A percentile compares a stretch with the other conserved stretches of the same genome.
Conservation (phyloP, 2,797 vertebrate species). For the Pangasius sanitwongsei region DNA sequence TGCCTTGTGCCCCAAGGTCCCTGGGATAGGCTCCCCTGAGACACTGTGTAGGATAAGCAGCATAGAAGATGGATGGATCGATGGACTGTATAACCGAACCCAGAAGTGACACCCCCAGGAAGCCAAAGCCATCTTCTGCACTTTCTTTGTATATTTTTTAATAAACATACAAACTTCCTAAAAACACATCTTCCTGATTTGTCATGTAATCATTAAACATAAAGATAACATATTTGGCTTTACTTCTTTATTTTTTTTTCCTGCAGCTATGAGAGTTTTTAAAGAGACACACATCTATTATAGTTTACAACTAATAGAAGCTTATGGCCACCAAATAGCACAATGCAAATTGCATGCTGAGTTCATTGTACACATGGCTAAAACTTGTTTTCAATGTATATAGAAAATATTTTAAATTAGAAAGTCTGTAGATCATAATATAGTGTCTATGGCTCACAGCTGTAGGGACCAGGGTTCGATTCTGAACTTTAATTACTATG, state of each 20-base stretch:
- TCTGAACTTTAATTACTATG: neutral
- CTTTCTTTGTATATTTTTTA: neutral
- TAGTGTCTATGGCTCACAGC: neutral
- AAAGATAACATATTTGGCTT: neutral
- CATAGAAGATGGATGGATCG: too few relatives aligned
- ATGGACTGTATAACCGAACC: neutral
- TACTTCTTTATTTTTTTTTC: neutral
- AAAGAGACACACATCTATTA: neutral
- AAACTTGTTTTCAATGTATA: neutral
- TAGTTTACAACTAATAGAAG: neutral
- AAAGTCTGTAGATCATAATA: neutral
- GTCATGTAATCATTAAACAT: neutral
- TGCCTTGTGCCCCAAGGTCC: too few relatives aligned
- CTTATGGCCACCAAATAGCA: neutral
- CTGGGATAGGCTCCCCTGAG: too few relatives aligned
- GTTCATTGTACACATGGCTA: neutral
- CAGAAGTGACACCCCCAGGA: neutral
- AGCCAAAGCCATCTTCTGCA: neutral
- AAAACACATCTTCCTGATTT: neutral
- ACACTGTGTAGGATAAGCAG: too few relatives aligned
- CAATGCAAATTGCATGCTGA: neutral
- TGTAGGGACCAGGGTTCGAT: neutral
- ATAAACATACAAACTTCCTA: neutral
- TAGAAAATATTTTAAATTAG: neutral
- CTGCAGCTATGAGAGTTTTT: neutral